Conservation (phyloP, 1,140 invertebrate species). For the Dysdera silvatica region DNA sequence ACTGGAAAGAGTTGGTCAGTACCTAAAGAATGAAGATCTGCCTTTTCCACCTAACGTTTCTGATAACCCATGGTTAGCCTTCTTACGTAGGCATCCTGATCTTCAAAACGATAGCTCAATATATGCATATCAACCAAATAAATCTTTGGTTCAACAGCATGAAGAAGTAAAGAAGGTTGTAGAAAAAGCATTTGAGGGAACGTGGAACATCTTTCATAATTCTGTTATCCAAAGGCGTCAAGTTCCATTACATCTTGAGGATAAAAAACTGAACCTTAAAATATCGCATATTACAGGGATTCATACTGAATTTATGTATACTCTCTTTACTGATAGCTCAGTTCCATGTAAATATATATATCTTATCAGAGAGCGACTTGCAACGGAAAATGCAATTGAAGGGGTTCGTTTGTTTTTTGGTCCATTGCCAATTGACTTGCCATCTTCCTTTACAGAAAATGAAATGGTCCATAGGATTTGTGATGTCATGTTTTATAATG, state of each 20-base stretch:
- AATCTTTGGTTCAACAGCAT: conserved; percentile 74
- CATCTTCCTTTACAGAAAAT: neutral
- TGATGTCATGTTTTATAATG: conserved; percentile 74
- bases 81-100: conserved; percentile 63
- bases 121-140: conserved; percentile 63
- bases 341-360: conserved; percentile 18
- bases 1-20: conserved; percentile 82
- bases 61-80: conserved; percentile 63
- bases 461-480: conserved; percentile 37
- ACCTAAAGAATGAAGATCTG: conserved; percentile 62
- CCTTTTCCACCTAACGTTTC: conserved; percentile 54
- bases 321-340: neutral
- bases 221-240: too few relatives aligned
- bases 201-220: conserved; percentile 15
- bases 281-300: conserved; percentile 3
- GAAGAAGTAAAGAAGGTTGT: conserved; percentile 60
- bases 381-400: neutral
- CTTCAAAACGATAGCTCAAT: conserved; percentile 58
- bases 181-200: conserved; percentile 56
- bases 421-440: neutral
- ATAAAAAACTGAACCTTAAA: too few relatives aligned
- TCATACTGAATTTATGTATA: conserved; percentile 4
- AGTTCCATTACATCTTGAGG: too few relatives aligned
- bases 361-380: conserved; percentile 14
- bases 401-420: conserved; percentile 7